Evolutionary conservation across 1,140 invertebrate genomes (phyloP), one percentile per base, ranked within the genome.

Genomic region (Drosophila eugracilis): DNA sequence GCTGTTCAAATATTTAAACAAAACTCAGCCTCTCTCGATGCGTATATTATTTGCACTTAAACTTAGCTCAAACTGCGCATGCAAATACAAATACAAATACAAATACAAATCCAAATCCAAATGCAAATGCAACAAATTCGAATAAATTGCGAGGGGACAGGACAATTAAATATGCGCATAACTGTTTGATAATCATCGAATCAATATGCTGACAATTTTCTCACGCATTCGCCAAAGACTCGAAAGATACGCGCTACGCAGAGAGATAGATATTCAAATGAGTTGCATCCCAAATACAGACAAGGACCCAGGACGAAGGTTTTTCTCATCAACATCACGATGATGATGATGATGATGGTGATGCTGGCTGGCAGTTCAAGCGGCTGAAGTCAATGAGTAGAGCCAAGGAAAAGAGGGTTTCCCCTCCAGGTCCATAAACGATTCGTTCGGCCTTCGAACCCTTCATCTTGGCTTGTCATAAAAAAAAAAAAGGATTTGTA

Each of bases 191-290:
- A 86, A 86, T 86, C 74, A 88, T 83, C 78, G 65, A 88, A 86
- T 86, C 83, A 86, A 86, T 86, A 86, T 88, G 83, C 83, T 86
- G 78, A 88, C 83, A 67, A 88, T 78, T 88, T 86, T 86, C 83
- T 86, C 83, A 86, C 83, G 83, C 81, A 84, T 37, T 58, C 52
- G 52, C 47, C 47, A 36, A 36, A 55, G 41, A 39, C 48, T 45
- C 37, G 22, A 4, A 36, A 76, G 54, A 77, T 77, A 65, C 37
- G 71, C 42, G 53, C 42, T 30, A 65, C 37, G 71, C 42, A 58
- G 36, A 32, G 37, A 57, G 47, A 47, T 52, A 41, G 41, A 75
- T 58, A 69, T 85, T 74, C 79, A 85, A 80, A 80, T 80, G 63
- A 74, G 74, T n/a, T 72, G 77, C 81, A 71, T 58, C 63, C 79